Conservation (phyloP, 2,888 invertebrate genomes). For the Ctena decussata region DNA sequence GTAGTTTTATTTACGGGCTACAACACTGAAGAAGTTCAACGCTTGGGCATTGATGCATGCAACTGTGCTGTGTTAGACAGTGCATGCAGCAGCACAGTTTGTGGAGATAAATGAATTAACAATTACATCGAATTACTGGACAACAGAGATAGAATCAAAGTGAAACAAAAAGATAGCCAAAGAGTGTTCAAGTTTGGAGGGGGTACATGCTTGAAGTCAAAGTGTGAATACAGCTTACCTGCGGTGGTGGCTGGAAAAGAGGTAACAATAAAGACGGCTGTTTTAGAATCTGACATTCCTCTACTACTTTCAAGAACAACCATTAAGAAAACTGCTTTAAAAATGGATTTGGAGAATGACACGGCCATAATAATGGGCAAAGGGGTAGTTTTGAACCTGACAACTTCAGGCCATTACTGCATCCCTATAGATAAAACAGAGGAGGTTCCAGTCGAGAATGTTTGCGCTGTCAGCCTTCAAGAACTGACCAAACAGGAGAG, state of each 20-base stretch:
- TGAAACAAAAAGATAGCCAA: slow-evolving; percentile 3
- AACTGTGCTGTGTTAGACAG: neutral
- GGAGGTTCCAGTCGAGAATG: slow-evolving; percentile 30
- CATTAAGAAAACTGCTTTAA: slow-evolving; percentile 36
- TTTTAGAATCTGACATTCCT: slow-evolving; percentile 56
- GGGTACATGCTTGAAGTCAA: slow-evolving; percentile 41
- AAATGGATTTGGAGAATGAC: slow-evolving; percentile 34
- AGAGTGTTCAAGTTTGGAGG: slow-evolving; percentile 60
- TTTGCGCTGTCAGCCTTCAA: slow-evolving; percentile 37
- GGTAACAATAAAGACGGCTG: neutral
- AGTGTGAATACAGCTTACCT: slow-evolving; percentile 32
- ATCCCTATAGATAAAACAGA: neutral
- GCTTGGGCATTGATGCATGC: slow-evolving; percentile 38
- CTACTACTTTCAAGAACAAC: slow-evolving; percentile 33
- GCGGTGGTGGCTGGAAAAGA: neutral
- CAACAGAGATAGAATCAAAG: neutral
- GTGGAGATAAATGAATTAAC: slow-evolving; percentile 49
- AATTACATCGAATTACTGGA: slow-evolving; percentile 22
- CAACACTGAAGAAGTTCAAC: slow-evolving; percentile 32
- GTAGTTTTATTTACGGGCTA: slow-evolving; percentile 52
- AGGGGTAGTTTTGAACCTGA: neutral
- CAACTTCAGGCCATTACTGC: neutral
- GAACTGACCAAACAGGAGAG: neutral
- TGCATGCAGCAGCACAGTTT: slow-evolving; percentile 45
- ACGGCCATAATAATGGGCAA: slow-evolving; percentile 28